Conservation (phyloP, 2,797 vertebrate species). For the Dermochelys coriacea region DNA sequence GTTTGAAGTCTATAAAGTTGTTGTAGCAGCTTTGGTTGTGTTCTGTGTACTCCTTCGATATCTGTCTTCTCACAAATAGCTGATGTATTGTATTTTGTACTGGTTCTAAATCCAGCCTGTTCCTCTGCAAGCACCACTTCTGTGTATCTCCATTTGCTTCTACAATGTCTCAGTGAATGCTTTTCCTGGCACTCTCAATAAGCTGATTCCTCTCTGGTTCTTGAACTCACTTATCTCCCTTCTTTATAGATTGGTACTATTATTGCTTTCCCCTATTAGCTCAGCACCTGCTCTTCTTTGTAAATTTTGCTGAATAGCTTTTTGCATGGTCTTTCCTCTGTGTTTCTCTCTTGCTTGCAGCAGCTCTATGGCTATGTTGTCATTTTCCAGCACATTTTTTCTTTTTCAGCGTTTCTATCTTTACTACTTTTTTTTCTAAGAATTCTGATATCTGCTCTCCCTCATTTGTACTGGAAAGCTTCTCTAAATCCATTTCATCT, state of each 20-base stretch:
- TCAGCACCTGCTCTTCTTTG: background rate
- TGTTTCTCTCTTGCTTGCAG: background rate
- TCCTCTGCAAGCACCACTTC: background rate
- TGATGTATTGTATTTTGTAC: background rate
- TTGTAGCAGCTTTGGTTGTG: background rate
- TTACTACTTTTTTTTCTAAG: background rate
- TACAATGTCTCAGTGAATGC: background rate
- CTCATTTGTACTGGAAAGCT: background rate
- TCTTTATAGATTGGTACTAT: background rate
- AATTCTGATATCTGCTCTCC: background rate
- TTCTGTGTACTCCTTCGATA: background rate
- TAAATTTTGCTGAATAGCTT: background rate
- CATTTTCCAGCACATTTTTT: background rate
- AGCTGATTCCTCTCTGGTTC: background rate
- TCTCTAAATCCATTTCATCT: background rate
- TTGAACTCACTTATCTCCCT: background rate
- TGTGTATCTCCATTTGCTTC: background rate
- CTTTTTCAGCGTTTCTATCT: background rate
- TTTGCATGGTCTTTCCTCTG: background rate
- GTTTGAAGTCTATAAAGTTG: background rate
- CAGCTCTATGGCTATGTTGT: background rate
- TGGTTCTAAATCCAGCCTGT: background rate
- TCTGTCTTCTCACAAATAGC: background rate
- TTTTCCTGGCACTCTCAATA: background rate
- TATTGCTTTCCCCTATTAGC: background rate